Conservation (phyloP, 2,888 invertebrate genomes). For the Metopia argyrocephala region DNA sequence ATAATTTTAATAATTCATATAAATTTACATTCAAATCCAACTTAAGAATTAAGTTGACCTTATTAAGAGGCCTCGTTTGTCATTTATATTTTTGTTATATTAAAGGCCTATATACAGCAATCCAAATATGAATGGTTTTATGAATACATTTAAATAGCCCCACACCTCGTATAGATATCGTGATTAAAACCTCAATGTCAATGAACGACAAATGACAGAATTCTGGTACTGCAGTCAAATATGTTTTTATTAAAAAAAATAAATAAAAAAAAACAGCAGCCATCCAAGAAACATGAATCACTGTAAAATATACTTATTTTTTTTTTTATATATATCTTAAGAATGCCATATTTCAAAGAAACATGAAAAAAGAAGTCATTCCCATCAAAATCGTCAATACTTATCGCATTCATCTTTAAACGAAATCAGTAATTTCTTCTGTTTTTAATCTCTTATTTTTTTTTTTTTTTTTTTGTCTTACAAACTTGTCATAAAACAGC, state of each 20-base stretch:
- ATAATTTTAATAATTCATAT: too few relatives aligned
- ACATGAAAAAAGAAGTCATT: constrained; percentile 17
- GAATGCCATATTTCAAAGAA: constrained; percentile 14
- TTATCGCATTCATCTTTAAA: constrained; percentile 53
- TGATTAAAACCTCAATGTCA: not conserved
- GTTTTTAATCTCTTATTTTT: constrained; percentile 4
- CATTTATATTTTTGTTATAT: too few relatives aligned
- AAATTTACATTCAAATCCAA: too few relatives aligned
- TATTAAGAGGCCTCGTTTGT: too few relatives aligned
- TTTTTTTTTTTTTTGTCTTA: constrained; percentile 6
- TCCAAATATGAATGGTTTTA: too few relatives aligned
- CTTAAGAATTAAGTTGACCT: too few relatives aligned
- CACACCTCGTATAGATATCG: not conserved
- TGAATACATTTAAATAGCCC: not conserved
- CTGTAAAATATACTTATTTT: not conserved
- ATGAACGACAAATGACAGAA: not conserved
- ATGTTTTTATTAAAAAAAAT: not conserved
- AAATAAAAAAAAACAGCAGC: not conserved
- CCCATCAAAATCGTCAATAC: constrained; percentile 46
- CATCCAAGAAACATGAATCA: not conserved
- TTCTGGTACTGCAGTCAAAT: too few relatives aligned
- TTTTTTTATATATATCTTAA: not conserved
- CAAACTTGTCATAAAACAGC: not conserved
- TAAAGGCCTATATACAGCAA: too few relatives aligned
- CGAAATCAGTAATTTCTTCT: constrained; percentile 44